These are phyloP conservation scores for Anodontia alba DNA, from an alignment of 2,888 invertebrate genomes.

Conservation along the genomic window DNA sequence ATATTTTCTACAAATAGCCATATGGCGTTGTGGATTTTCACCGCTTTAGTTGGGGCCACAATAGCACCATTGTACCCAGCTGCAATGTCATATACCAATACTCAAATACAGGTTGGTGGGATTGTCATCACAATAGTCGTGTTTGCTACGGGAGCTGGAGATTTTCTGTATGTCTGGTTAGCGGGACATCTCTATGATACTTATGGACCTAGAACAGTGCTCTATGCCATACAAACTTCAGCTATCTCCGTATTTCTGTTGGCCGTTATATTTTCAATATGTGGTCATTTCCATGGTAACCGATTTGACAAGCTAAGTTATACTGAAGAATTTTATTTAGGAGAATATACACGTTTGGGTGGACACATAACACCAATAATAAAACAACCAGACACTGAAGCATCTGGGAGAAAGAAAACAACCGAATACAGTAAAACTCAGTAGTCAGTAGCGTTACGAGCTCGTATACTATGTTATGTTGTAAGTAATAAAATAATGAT, in stretches of 20 bases:
- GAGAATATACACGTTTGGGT: background rate
- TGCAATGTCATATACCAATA: slow-evolving; percentile 56
- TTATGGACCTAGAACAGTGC: slow-evolving; percentile 50
- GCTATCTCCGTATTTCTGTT: slow-evolving; percentile 38
- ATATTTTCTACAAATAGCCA: slow-evolving; percentile 49
- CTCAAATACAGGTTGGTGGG: slow-evolving; percentile 61
- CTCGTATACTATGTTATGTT: too few species aligned
- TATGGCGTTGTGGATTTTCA: slow-evolving; percentile 54
- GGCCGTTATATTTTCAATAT: slow-evolving; percentile 26
- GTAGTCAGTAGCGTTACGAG: too few species aligned
- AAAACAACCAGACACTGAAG: too few species aligned
- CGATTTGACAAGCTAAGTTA: background rate
- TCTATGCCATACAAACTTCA: slow-evolving; percentile 55
- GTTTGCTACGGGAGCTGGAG: slow-evolving; percentile 53
- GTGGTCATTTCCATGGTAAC: slow-evolving; percentile 17
- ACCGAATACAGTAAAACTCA: too few species aligned
- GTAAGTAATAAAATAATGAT: too few species aligned
- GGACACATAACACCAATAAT: background rate
- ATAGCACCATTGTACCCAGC: slow-evolving; percentile 61
- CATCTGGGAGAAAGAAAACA: too few species aligned
- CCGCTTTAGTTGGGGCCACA: slow-evolving; percentile 48
- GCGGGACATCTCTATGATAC: slow-evolving; percentile 51
- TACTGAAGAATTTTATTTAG: background rate
- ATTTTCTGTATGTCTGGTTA: slow-evolving; percentile 54
- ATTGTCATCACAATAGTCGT: slow-evolving; percentile 56